Evolutionary conservation across 1,140 invertebrate genomes (phyloP).

Genomic region (Piezodorus guildinii): DNA sequence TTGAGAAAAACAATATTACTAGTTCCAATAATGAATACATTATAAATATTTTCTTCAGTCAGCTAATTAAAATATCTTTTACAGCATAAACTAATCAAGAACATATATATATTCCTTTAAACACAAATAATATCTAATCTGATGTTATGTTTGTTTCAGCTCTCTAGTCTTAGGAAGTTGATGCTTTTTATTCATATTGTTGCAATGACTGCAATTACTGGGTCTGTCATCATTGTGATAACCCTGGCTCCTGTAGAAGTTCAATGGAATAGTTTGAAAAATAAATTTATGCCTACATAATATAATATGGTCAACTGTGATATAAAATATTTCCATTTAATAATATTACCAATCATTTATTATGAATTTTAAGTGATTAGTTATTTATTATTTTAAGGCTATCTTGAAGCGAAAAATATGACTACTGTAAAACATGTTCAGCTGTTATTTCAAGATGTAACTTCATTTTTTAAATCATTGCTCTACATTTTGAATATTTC

Average conservation of each 20-base stretch:
- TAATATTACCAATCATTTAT: background rate
- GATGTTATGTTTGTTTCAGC: constrained; percentile 43
- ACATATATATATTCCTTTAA: no score
- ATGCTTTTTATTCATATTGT: constrained; percentile 61
- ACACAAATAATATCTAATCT: no score
- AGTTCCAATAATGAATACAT: no score
- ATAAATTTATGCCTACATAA: constrained; percentile 22
- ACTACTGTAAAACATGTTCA: no score
- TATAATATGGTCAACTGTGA: background rate
- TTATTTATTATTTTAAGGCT: background rate
- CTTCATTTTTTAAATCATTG: no score
- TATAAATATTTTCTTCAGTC: no score
- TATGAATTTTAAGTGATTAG: background rate
- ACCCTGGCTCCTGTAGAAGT: constrained; percentile 61
- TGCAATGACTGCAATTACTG: constrained; percentile 47
- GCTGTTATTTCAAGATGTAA: no score
- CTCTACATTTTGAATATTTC: no score
- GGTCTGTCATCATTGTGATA: constrained; percentile 55
- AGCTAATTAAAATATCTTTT: no score
- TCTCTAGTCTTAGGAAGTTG: constrained; percentile 56
- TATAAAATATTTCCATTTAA: background rate
- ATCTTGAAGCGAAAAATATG: no score
- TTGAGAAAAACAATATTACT: no score
- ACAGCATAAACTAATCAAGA: no score
- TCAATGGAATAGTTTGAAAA: constrained; percentile 30